Percentiles rank a stretch among this genome's conserved stretches.
phyloP scores from a whole-genome alignment of 2,888 invertebrate species.

The Rhorus exstirpatorius region DNA sequence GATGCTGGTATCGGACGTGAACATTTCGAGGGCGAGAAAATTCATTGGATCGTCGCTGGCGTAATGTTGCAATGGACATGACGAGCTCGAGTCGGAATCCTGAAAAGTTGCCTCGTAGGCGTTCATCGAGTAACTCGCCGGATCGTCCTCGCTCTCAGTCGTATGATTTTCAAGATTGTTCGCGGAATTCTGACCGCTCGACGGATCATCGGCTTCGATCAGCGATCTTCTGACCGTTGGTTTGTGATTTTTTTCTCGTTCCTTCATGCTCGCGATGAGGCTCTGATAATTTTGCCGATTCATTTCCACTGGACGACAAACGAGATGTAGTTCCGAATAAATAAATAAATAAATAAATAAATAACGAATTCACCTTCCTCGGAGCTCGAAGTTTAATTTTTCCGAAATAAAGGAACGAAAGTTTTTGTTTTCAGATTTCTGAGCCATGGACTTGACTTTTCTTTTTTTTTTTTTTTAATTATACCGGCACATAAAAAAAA shows the following conservation, averaged over 20 bases:
- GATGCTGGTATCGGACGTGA: slow-evolving; percentile 8
- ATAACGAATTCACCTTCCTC: too few relatives aligned
- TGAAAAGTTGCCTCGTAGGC: slow-evolving; percentile 68
- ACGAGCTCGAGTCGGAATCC: slow-evolving; percentile 77
- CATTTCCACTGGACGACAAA: slow-evolving; percentile 78
- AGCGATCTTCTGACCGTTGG: slow-evolving; percentile 65
- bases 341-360: slow-evolving; percentile 52
- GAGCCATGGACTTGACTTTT: too few relatives aligned
- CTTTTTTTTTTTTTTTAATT: too few relatives aligned
- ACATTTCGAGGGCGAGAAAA: slow-evolving; percentile 69
- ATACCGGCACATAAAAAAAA: too few relatives aligned
- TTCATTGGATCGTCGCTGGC: slow-evolving; percentile 73
- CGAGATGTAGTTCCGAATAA: neutral
- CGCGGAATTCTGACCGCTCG: slow-evolving; percentile 12
- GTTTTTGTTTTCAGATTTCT: too few relatives aligned
- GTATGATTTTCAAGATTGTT: slow-evolving; percentile 48
- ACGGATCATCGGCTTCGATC: slow-evolving; percentile 47
- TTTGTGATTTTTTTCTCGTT: slow-evolving; percentile 71
- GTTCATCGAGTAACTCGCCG: slow-evolving; percentile 40
- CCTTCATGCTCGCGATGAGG: slow-evolving; percentile 82
- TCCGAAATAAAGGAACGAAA: too few relatives aligned
- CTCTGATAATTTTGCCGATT: slow-evolving; percentile 83
- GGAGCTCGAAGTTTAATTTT: too few relatives aligned
- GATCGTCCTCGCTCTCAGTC: slow-evolving; percentile 53
- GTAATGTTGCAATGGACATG: slow-evolving; percentile 79